Conservation (phyloP, 1,140 invertebrate species). For the Drosophila sulfurigaster region DNA sequence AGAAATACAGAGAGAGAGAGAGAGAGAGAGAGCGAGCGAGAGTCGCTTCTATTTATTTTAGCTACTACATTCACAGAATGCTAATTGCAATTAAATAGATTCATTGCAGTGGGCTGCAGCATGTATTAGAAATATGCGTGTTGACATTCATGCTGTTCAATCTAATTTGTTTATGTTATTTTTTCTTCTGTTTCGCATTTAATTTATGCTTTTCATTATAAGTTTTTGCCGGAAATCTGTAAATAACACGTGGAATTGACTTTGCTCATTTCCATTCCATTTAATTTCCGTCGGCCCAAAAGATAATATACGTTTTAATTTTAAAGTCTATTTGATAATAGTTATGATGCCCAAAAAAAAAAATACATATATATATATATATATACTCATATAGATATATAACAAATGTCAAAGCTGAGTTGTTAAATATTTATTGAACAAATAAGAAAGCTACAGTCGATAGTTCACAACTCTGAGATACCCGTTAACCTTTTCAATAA, state of each 20-base stretch:
- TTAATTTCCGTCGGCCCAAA: constrained; percentile 58
- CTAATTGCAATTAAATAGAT: constrained; percentile 37
- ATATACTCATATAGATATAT: background rate
- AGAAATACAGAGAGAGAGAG: background rate
- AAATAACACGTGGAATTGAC: constrained; percentile 30
- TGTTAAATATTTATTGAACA: constrained; percentile 1
- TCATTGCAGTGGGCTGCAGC: background rate
- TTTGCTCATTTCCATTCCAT: constrained; percentile 48
- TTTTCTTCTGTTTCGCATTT: background rate
- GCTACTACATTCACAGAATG: constrained; percentile 10
- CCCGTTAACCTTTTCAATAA: too few species aligned
- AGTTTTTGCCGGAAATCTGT: constrained; percentile 28
- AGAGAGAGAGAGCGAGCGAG: background rate
- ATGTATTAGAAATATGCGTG: background rate
- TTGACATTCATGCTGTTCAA: constrained; percentile 13
- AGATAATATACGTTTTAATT: constrained; percentile 10
- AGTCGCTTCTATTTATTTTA: background rate
- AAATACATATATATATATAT: background rate
- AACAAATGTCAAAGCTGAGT: background rate
- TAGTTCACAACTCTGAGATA: too few species aligned
- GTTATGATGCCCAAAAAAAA: constrained; percentile 17
- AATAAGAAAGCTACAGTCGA: too few species aligned
- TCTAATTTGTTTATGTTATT: constrained; percentile 24
- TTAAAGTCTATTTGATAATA: background rate
- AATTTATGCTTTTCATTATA: constrained; percentile 32